Base-by-base conservation (phyloP, 1,140 invertebrate species). In the Steinernema feltiae region DNA sequence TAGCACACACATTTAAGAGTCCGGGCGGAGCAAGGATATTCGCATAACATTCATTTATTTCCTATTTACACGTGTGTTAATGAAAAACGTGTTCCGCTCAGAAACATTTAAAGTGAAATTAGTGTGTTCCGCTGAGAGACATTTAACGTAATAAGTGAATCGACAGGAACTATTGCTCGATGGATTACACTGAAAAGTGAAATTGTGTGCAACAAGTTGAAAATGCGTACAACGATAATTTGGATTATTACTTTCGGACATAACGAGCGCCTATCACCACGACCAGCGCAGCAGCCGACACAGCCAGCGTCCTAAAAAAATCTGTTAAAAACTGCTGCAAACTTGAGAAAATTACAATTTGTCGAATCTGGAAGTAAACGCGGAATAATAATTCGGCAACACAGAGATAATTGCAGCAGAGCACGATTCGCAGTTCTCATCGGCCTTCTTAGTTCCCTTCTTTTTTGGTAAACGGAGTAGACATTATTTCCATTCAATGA, bases 221-320 rank as follows among this genome's bases (percentile, higher is more conserved):
- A 46, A 46, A 46, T 46, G 41, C 41, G 41, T n/a, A n/a, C n/a
- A n/a, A n/a, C 7, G 41, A 46, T 12, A n/a, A 46, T 46, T 46
- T 7, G n/a, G 7, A n/a, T 12, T 12, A n/a, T 46, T 46, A 46
- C n/a, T 46, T 12, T 46, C 53, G 53, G 7, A 63, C 7, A 27
- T 63, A 63, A 63, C 53, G 53, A 63, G 53, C 24, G 53, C 53
- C 53, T 27, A 63, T 27, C 12, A 63, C 12, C 12, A 63, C 53
- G 53, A 63, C 53, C 53, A 63, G 53, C 53, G 53, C 53, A 63
- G 53, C 53, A 63, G 53, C 53, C 53, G 53, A 63, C 12, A 63
- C 53, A 27, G 53, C 53, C 12, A 63, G 24, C 12, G 53, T 27
- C 24, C 53, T 63, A 27, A 63, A 63, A 63, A 15, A 63, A 15